These are phyloP conservation scores for Eospalax fontanierii DNA, from an alignment of 2,797 vertebrate genomes.

Conservation along the genomic window DNA sequence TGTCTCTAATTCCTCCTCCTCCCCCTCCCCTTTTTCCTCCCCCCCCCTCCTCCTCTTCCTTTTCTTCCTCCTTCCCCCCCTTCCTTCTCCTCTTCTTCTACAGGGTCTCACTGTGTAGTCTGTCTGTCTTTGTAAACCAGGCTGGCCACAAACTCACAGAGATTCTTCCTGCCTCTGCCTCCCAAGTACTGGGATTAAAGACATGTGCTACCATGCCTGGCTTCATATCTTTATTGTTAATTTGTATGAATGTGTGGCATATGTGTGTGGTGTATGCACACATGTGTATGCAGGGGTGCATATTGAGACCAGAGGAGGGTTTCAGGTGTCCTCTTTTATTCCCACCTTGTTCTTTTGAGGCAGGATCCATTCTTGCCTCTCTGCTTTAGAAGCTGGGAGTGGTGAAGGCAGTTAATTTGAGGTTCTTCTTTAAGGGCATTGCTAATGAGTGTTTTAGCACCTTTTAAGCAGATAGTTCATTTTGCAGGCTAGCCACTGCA, in stretches of 20 bases:
- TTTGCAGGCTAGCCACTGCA: conserved; percentile 4
- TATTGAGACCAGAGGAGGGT: background rate
- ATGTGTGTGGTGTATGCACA: background rate
- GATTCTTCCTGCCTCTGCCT: no score
- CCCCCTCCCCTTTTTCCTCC: no score
- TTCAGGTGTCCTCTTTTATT: background rate
- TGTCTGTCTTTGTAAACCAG: no score
- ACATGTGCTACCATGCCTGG: background rate
- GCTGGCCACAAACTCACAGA: no score
- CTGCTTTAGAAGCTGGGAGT: background rate
- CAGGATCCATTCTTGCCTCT: background rate
- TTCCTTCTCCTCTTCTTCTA: no score
- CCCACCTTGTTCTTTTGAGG: background rate
- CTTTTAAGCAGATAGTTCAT: conserved; percentile 35
- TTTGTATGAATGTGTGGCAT: background rate
- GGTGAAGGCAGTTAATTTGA: conserved; percentile 32
- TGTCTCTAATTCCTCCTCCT: no score
- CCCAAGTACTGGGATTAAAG: background rate
- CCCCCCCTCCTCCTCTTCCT: no score
- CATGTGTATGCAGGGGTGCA: no score
- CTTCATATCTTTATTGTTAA: background rate
- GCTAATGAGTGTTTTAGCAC: background rate
- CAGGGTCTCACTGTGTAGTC: no score
- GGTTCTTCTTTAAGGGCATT: conserved; percentile 20
- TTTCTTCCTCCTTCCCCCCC: no score